phyloP scores from a whole-genome alignment of 2,888 invertebrate species.

The Frankliniella intonsa region DNA sequence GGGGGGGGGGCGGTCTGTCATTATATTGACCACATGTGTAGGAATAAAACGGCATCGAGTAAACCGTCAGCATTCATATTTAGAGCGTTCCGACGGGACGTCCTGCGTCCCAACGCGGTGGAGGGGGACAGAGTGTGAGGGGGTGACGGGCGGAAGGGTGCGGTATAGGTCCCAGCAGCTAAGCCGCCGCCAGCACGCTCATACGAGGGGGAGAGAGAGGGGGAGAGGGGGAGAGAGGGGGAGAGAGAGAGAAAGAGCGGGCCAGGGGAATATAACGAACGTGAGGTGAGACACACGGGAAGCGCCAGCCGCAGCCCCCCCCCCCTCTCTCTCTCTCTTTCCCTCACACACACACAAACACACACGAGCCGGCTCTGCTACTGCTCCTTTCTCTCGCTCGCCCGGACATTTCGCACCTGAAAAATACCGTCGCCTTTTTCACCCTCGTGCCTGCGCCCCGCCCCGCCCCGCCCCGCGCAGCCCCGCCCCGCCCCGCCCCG shows the following conservation, averaged over 20 bases:
- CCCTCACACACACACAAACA: too few species aligned
- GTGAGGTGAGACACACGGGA: background rate
- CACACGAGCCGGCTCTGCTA: too few species aligned
- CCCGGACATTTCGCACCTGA: constrained; percentile 10
- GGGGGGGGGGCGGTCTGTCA: background rate
- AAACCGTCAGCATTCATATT: too few species aligned
- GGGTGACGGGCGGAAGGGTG: background rate
- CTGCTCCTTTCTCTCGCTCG: background rate
- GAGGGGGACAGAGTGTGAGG: too few species aligned
- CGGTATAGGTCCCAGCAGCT: background rate
- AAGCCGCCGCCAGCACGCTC: background rate
- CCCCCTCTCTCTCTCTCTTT: too few species aligned
- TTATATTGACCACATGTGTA: too few species aligned
- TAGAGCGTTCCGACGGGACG: too few species aligned
- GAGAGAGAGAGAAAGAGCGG: background rate
- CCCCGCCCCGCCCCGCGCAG: too few species aligned
- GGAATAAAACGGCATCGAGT: too few species aligned
- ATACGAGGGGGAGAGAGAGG: background rate
- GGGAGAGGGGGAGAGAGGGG: background rate
- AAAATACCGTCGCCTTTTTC: background rate
- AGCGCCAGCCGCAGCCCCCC: background rate
- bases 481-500: background rate
- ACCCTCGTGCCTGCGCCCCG: background rate
- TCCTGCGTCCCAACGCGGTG: too few species aligned
- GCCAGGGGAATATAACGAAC: background rate